Base-by-base conservation (phyloP, 2,797 vertebrate genomes). In the Enteromius trimaculatus region DNA sequence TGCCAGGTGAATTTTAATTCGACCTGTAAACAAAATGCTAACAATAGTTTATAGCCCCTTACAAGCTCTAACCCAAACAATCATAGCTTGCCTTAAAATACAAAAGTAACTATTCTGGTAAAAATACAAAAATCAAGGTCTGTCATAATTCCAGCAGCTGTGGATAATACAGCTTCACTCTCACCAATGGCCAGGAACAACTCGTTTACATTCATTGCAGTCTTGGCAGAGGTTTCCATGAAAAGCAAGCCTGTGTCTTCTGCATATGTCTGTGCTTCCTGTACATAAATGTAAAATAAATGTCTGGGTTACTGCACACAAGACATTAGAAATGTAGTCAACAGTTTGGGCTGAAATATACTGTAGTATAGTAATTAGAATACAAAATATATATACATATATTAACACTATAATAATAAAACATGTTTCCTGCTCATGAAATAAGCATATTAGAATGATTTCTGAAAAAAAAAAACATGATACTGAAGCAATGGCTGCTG, bases 221-320 rank as follows among this genome's bases (percentile, higher is more conserved):
- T 96, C 89, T 96, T 96, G 47, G 96, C 96, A 49, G 96, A 96
- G 0, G 96, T 96, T 89, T 96, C 96, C 95, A 96, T 96, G 75
- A 96, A 96, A 83, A 96, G 94, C 84, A 96, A 85, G 68, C 96
- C 91, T 21, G 95, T 96, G 92, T 96, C 96, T 87, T 96, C 96
- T 31, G 95, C 92, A 14, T 96, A 96, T 0, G 94, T 92, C 90
- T 96, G 95, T 31, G 96, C 96, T 82, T 96, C 96, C 96, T 96
- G 79, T 31, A 49, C 3, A 70, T 5, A 60, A 21, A 83, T 55
- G 7, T n/a, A 29, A 39, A 42, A 55, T 78, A 0, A 81, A 17
- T 4, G 69, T 51, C 58, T 74, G 16, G 21, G 44, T 65, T 65
- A 75, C 29, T 53, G 34, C 72, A 77, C 44, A 19, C 14, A 75